phyloP scores from a whole-genome alignment of 2,797 vertebrate genomes.

The Rhinophrynus dorsalis region DNA sequence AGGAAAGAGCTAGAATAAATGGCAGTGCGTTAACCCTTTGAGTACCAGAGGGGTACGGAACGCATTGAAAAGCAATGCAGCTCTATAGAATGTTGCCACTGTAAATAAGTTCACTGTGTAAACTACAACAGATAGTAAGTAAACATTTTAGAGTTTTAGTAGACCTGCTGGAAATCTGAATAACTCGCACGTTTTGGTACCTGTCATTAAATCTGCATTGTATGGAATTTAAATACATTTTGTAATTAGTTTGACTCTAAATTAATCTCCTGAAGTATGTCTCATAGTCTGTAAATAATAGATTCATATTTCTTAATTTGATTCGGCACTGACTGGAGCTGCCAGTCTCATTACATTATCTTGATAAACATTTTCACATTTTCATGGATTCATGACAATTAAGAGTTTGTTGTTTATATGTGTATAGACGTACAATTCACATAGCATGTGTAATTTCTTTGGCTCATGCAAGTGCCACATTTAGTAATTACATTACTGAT shows the following conservation, averaged over 20 bases:
- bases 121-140: too few species aligned
- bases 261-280: conserved; percentile 9
- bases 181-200: neutral
- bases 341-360: neutral
- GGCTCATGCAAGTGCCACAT: neutral
- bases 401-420: neutral
- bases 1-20: too few species aligned
- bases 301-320: conserved; percentile 1
- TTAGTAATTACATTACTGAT: conserved; percentile 24
- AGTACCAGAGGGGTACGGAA: too few species aligned
- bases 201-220: neutral
- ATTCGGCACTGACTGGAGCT: neutral
- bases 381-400: neutral
- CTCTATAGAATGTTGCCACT: too few species aligned
- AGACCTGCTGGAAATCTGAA: too few species aligned
- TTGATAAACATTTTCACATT: neutral
- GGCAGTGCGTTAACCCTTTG: too few species aligned
- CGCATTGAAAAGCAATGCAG: too few species aligned
- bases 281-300: conserved; percentile 13
- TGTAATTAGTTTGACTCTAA: conserved; percentile 17
- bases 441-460: neutral
- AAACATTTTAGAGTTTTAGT: neutral
- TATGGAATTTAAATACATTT: neutral
- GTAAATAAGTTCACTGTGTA: too few species aligned
- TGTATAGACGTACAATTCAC: neutral